Base-by-base conservation (phyloP, 2,113 vertebrate species). In the Cynoglossus semilaevis region DNA sequence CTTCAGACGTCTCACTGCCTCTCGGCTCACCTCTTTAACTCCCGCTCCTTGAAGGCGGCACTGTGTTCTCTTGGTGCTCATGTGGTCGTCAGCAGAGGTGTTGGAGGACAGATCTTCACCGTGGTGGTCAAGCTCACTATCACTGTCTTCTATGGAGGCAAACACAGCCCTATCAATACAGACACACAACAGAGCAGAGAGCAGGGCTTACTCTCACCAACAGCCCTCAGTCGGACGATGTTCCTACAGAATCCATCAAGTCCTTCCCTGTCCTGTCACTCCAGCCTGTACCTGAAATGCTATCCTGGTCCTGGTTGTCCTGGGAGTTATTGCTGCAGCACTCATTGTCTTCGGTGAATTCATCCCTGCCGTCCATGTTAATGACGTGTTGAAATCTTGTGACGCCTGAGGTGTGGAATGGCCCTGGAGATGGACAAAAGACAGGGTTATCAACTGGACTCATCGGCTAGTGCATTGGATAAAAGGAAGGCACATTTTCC, bases 261-360 rank as follows among this genome's bases (percentile, higher is more conserved):
- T 47, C 54, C 51, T n/a, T 13, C 45, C 11, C 35, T 1, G 48
- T 64, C 74, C 68, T 8, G 9, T 47, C 67, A 38, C 53, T 49
- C 16, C 38, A 34, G 63, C 64, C 57, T 67, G 62, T 86, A 92
- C 91, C 91, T 78, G 89, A 82, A 60, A 87, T 69, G 70, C 88
- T 91, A 63, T 92, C 91, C 75, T 91, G 91, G 49, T 89, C 90
- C 15, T 88, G 88, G 48, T 87, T 59, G 53, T 88, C 90, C 63
- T 87, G 89, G 51, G 89, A 92, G 84, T 87, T 87, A 85, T 80
- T 87, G 84, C 88, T 88, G 86, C 89, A 89, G 83, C 89, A 88
- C 76, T 89, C 90, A 22, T 83, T 84, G 76, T 89, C 89, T 63
- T 91, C 90, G 10, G 75, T 83, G 85, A 89, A 92, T 63, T 91